Evolutionary conservation across 2,797 vertebrate genomes (phyloP).

Genomic region (Coregonus ussuriensis): DNA sequence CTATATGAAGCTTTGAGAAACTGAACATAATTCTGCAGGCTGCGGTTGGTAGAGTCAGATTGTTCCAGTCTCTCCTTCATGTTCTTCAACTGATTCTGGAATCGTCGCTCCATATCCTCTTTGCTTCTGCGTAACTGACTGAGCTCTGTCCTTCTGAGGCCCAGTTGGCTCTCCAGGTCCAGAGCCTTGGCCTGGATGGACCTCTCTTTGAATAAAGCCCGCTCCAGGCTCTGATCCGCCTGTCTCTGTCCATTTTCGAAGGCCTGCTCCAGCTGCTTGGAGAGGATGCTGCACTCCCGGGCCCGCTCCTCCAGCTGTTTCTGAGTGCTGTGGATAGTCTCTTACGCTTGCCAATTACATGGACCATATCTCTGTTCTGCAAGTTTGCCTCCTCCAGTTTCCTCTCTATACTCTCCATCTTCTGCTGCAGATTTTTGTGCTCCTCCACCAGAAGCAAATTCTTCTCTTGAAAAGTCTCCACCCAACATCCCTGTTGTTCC

Average conservation of each 20-base stretch:
- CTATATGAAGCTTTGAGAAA: too few species aligned
- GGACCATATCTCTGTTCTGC: constrained; percentile 88
- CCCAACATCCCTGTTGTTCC: constrained; percentile 86
- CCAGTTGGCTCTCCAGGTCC: too few species aligned
- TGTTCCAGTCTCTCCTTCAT: too few species aligned
- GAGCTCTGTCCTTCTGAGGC: too few species aligned
- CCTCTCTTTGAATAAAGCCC: too few species aligned
- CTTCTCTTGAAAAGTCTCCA: constrained; percentile 85
- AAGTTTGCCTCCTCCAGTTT: constrained; percentile 81
- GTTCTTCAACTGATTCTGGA: too few species aligned
- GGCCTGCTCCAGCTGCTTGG: constrained; percentile 83
- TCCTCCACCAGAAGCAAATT: constrained; percentile 85
- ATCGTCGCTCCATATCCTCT: too few species aligned
- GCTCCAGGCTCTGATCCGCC: too few species aligned
- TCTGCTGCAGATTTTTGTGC: constrained; percentile 86
- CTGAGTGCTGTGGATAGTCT: constrained; percentile 84
- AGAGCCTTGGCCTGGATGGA: too few species aligned
- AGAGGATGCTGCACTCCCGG: constrained; percentile 82
- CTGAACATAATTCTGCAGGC: too few species aligned
- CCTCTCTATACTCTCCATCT: constrained; percentile 87
- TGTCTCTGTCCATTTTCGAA: constrained; percentile 83
- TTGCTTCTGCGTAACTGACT: too few species aligned
- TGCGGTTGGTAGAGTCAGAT: too few species aligned
- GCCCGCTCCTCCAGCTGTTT: constrained; percentile 86
- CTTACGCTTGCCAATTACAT: constrained; percentile 86